Base-by-base conservation (phyloP, 2,888 invertebrate species). In the Prenolepis imparis region DNA sequence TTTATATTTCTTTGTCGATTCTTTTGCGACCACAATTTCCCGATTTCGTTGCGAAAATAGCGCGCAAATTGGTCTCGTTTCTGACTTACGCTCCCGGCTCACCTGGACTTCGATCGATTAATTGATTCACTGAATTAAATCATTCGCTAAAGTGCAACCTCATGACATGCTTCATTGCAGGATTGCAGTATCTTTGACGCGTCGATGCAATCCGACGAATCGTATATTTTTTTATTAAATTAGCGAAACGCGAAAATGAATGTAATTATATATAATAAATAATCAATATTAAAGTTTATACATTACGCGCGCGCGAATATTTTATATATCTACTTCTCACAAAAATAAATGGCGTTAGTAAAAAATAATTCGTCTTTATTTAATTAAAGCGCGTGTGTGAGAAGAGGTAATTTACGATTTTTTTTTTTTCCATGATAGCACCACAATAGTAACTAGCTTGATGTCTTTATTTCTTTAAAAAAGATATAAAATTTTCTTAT, bases 201-300 rank as follows among this genome's bases (percentile, higher is more conserved):
- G 8, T 9, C n/a, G 24, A 21, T 11, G 12, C 32, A 41, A 57
- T 36, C 8, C 3, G 15, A 21, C 8, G 41, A n/a, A 73, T 0
- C 18, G 18, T 6, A n/a, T 12, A 39, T 41, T 41, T 11, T 39
- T 61, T 63, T 9, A 44, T 44, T 12, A 24, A 57, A 52, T 68
- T 21, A 11, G 3, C 18, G 18, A 55, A 36, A 1, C 18, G 6
- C 8, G 12, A 72, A 57, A 70, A 55, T 21, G 24, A 3, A 24
- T 24, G 9, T 39, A 57, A 72, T 72, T 39, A 15, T 72, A 15
- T 72, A 72, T 55, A 39, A 41, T 15, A 59, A 39, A 41, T 15
- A 59, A 39, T 12, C 11, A 28, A 72, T 59, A 36, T 11, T 61
- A 28, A 61, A 39, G 18, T 61, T 41, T 24, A n/a, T n/a, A 52